These are phyloP conservation scores for Harpalus rubripes DNA, from an alignment of 2,888 invertebrate species.

Conservation along the genomic window DNA sequence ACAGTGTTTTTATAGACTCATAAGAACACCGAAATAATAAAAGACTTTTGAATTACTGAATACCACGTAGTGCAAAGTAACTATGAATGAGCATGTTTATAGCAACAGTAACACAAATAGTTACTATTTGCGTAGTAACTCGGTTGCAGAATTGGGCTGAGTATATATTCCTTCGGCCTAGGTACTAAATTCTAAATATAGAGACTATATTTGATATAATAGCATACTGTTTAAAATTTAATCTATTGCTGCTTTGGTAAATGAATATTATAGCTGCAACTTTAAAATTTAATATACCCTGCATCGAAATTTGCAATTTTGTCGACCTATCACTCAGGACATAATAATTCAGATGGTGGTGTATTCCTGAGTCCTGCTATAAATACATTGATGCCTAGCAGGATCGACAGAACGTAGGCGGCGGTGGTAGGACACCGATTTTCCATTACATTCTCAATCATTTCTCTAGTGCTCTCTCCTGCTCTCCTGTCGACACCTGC, in stretches of 20 bases:
- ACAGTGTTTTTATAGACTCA: no score
- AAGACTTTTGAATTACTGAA: no score
- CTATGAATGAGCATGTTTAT: no score
- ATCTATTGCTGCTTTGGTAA: not conserved
- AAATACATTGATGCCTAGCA: not conserved
- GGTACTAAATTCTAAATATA: no score
- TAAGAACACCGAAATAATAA: no score
- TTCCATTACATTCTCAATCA: slow-evolving; percentile 63
- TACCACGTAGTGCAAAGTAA: no score
- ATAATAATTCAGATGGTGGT: not conserved
- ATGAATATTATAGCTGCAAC: not conserved
- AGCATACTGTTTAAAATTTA: not conserved
- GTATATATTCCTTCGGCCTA: no score
- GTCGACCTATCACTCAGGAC: not conserved
- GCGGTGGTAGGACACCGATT: slow-evolving; percentile 59
- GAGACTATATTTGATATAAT: no score
- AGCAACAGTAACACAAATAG: no score
- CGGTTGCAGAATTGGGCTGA: no score
- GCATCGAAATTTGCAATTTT: not conserved
- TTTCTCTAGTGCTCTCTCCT: slow-evolving; percentile 57
- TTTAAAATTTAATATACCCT: not conserved
- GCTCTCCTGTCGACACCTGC: slow-evolving; percentile 53
- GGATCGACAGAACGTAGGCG: not conserved
- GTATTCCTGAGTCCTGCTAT: not conserved
- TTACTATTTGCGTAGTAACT: no score